These are phyloP conservation scores for Hafferia zeledoni DNA, from an alignment of 2,797 vertebrate genomes.

Conservation along the genomic window DNA sequence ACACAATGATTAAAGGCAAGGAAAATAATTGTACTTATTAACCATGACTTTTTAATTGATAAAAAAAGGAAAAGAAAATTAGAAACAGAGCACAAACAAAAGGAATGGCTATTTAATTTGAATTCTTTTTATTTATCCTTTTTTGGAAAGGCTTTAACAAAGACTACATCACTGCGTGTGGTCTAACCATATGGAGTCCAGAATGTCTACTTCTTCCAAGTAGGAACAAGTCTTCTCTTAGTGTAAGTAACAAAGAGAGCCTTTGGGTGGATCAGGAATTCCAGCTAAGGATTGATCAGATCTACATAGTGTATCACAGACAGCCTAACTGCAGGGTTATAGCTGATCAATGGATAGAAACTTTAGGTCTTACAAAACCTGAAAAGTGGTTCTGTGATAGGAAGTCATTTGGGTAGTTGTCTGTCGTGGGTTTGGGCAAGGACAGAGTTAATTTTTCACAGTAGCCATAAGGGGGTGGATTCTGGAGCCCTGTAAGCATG, in stretches of 20 bases:
- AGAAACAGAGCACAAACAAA: background rate
- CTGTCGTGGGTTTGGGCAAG: background rate
- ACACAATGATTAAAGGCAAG: conserved; percentile 1
- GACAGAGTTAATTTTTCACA: background rate
- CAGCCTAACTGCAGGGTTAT: background rate
- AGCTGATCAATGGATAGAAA: background rate
- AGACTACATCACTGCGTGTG: background rate
- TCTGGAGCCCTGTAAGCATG: background rate
- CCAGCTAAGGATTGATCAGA: background rate
- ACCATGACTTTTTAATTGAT: background rate
- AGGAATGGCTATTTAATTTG: background rate
- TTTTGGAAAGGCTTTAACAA: background rate
- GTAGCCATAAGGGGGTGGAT: background rate
- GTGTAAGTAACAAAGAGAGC: background rate
- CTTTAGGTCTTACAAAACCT: background rate
- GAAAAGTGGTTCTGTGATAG: background rate
- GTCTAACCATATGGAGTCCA: background rate
- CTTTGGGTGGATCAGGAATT: background rate
- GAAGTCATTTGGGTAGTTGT: background rate
- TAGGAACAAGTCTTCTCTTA: background rate
- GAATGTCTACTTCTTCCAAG: background rate
- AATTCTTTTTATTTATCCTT: background rate
- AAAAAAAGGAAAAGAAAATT: background rate
- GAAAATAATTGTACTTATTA: background rate
- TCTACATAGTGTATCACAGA: background rate